Base-by-base conservation (phyloP, 1,140 invertebrate genomes). In the Diploscapter pachys region DNA sequence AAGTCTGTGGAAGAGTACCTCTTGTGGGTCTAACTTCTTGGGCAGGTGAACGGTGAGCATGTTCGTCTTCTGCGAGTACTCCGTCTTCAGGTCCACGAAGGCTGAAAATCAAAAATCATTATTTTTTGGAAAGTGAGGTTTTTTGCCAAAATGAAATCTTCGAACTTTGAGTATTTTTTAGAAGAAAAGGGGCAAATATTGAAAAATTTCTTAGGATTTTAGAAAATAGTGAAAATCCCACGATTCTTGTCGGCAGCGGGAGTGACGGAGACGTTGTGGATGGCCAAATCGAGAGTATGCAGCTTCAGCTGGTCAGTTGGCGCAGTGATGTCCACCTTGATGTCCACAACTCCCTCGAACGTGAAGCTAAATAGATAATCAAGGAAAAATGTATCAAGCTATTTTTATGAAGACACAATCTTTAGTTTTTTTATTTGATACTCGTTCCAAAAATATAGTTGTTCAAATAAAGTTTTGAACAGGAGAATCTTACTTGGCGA, bases 261-360 rank as follows among this genome's bases (percentile, higher is more conserved):
- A 63, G 69, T 55, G 63, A 80, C 9, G n/a, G 49, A 5, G 9
- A 67, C 63, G 4, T 68, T 53, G 4, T 64, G 57, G 53, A 81
- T 77, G 13, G 61, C 59, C 48, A 81, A 57, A 50, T 76, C 73
- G n/a, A 71, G 49, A 4, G 78, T 65, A 67, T 81, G 80, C 3
- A 81, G 71, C 52, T 80, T 76, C 11, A 81, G 55, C 48, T 49
- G 48, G 52, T 80, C 73, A 4, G 78, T 80, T 6, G 71, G 61
- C n/a, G 69, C 55, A 5, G 53, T 71, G 13, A 80, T 69, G 50
- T 87, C 78, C 13, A 88, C 78, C 63, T 78, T 70, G 52, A 88
- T 85, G 4, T 80, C 80, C 72, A 86, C 86, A 3, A 69, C 66
- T 3, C 87, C 87, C 61, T 83, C 80, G 79, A 88, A 88, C 5